Percentiles rank a stretch among this genome's conserved stretches.
These are phyloP conservation scores for Oryzias javanicus DNA, from an alignment of 2,113 vertebrate species.

Conservation along the genomic window DNA sequence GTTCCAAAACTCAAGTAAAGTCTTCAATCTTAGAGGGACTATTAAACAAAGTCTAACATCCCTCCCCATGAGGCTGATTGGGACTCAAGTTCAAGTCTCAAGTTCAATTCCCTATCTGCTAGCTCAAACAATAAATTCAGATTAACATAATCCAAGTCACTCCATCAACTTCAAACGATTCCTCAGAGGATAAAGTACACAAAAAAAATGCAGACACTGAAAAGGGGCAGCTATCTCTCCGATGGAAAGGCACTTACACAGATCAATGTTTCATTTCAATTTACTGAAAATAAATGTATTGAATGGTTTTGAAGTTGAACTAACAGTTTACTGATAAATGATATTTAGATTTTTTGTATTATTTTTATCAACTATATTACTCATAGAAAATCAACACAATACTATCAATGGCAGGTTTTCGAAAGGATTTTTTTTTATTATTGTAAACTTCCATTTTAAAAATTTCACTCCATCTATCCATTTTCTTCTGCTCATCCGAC, in stretches of 20 bases:
- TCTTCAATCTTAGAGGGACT: too few relatives aligned
- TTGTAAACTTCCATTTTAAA: too few relatives aligned
- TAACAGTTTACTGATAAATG: constrained; percentile 15
- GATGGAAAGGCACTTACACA: constrained; percentile 75
- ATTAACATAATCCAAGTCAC: constrained; percentile 13
- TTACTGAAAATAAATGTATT: constrained; percentile 40
- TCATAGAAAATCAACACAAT: neutral
- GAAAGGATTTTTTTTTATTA: too few relatives aligned
- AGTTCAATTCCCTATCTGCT: too few relatives aligned
- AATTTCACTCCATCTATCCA: too few relatives aligned
- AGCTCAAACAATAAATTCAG: neutral
- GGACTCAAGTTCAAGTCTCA: too few relatives aligned
- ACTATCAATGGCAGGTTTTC: neutral
- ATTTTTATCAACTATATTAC: too few relatives aligned
- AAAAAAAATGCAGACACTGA: constrained; percentile 64
- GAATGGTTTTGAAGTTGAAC: constrained; percentile 26
- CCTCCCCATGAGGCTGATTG: too few relatives aligned
- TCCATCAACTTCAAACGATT: constrained; percentile 33
- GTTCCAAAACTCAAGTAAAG: too few relatives aligned
- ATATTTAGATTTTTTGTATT: neutral
- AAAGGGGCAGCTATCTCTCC: constrained; percentile 47
- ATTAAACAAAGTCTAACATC: too few relatives aligned
- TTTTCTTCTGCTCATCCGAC: too few relatives aligned
- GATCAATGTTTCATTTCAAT: constrained; percentile 63
- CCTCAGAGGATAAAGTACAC: constrained; percentile 42